A percentile compares a stretch with the other conserved stretches of the same genome.
Evolutionary conservation across 2,113 vertebrate genomes (phyloP).

Genomic region (Hydrochoerus hydrochaeris): DNA sequence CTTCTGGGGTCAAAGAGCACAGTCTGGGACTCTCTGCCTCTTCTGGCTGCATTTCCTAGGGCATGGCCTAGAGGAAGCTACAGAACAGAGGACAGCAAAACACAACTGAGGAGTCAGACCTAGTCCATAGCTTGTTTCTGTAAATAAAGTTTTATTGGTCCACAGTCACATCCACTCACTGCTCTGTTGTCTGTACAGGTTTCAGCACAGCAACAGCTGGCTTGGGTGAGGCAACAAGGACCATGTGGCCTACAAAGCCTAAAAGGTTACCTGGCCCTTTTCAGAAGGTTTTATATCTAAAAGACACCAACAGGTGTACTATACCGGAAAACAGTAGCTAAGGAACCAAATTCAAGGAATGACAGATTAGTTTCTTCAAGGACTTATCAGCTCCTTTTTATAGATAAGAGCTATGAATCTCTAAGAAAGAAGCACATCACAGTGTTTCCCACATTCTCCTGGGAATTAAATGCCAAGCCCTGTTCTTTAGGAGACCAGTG

Average conservation of each 20-base stretch:
- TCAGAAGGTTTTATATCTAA: background rate
- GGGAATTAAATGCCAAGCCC: background rate
- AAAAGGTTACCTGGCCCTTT: constrained; percentile 16
- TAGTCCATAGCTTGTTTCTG: background rate
- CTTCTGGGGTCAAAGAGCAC: background rate
- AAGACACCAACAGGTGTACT: background rate
- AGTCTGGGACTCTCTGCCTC: background rate
- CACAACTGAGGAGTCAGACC: background rate
- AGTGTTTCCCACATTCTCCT: background rate
- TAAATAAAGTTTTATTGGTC: constrained; percentile 45
- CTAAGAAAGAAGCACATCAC: background rate
- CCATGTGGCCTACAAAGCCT: background rate
- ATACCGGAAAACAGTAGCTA: background rate
- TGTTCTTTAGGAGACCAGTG: constrained; percentile 1
- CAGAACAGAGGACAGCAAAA: background rate
- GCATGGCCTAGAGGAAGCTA: background rate
- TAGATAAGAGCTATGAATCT: background rate
- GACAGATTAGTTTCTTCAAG: constrained; percentile 20
- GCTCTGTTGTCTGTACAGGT: background rate
- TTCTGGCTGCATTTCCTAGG: background rate
- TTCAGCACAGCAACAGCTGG: background rate
- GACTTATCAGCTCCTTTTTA: constrained; percentile 41
- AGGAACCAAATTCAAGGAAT: background rate
- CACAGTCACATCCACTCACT: background rate
- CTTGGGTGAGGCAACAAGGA: background rate